Evolutionary conservation across 2,797 vertebrate genomes (phyloP).

Genomic region (Vultur gryphus): DNA sequence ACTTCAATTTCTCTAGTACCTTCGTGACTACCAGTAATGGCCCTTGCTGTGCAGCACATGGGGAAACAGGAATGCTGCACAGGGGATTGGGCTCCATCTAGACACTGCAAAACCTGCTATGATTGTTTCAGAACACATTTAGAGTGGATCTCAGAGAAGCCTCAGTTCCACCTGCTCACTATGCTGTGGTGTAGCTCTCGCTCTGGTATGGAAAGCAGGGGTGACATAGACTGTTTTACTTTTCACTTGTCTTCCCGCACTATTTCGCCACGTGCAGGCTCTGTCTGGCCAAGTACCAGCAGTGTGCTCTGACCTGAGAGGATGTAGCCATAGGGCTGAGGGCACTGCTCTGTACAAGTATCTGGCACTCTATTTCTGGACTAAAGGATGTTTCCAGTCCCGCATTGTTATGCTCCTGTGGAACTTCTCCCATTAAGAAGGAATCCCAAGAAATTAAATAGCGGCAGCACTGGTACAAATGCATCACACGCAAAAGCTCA

Average conservation of each 20-base stretch:
- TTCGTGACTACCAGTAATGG: neutral
- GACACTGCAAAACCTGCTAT: neutral
- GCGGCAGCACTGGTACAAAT: neutral
- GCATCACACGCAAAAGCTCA: neutral
- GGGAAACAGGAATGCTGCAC: neutral
- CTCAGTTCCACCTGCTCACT: neutral
- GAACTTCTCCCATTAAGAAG: neutral
- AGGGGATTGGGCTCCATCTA: neutral
- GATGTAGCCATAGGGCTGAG: neutral
- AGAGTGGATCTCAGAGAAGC: neutral
- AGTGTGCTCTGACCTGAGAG: neutral
- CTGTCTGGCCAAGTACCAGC: neutral
- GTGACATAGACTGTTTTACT: neutral
- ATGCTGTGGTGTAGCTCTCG: neutral
- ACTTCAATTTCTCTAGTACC: neutral
- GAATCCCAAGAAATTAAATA: neutral
- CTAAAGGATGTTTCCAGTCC: neutral
- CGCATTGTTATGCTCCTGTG: accelerated
- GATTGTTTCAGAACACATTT: neutral
- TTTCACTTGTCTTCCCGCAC: neutral
- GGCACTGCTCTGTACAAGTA: neutral
- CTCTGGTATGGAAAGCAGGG: neutral
- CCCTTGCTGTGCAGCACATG: neutral
- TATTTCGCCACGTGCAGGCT: neutral
- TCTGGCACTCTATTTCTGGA: neutral